These are phyloP conservation scores for Microcebus lehilahytsara DNA, from an alignment of 2,113 vertebrate genomes.

Conservation along the genomic window DNA sequence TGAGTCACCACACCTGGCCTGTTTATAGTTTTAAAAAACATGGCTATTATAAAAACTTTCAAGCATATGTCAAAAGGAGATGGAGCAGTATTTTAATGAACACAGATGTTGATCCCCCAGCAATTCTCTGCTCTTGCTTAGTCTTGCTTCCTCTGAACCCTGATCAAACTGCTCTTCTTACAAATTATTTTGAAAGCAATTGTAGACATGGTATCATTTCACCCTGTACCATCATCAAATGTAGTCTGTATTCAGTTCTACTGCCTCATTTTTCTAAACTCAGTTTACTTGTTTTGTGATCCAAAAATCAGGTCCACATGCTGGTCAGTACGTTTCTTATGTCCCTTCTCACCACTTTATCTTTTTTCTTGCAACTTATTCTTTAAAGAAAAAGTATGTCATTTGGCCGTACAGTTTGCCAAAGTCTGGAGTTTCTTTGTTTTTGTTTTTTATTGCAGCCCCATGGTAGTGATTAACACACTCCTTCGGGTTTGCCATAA, in stretches of 20 bases:
- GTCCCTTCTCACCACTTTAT: neutral
- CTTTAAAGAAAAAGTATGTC: neutral
- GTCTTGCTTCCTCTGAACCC: neutral
- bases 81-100: neutral
- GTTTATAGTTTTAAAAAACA: neutral
- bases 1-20: too few species aligned
- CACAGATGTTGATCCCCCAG: neutral
- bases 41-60: neutral
- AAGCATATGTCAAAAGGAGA: neutral
- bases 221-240: neutral
- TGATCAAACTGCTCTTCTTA: neutral
- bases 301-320: neutral
- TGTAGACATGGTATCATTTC: neutral
- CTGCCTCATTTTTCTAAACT: neutral
- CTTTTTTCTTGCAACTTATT: neutral
- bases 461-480: neutral
- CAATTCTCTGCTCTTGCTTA: too few species aligned
- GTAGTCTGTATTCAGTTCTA: neutral
- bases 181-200: neutral
- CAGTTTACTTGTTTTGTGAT: neutral
- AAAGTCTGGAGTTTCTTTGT: neutral
- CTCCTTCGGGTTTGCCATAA: neutral
- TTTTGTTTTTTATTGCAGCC: neutral
- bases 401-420: neutral
- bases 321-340: neutral